Evolutionary conservation across 2,797 vertebrate genomes (phyloP), one percentile per base, ranked within the genome.

Genomic region (Catostomus latipinnis): DNA sequence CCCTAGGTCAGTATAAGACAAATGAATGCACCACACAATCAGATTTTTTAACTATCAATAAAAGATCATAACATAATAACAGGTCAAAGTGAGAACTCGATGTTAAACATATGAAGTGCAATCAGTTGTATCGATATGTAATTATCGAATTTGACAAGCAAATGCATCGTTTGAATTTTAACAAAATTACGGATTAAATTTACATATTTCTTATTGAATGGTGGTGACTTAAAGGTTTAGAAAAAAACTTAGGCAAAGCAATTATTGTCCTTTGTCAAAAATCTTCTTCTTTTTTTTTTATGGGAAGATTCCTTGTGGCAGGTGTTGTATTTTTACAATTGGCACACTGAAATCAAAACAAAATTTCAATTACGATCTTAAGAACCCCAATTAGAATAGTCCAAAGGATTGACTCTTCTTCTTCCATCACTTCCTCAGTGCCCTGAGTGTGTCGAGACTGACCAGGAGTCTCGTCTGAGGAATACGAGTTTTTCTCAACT

Each of bases 291-390:
- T 18, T 45, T 22, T 2, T 43, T 66, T 66, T 69, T 75, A 60
- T 16, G 63, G 18, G 34, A 70, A 83, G 5, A 34, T 54, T 74
- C 16, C 71, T 70, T 78, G 77, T 66, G 65, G 58, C 9, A 70
- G 82, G 70, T 69, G 66, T 66, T 6, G 5, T 50, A 76, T 82
- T 62, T 52, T 76, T 81, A 83, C 68, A 86, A 70, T 63, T 7
- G 46, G 58, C 83, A 66, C 52, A 67, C 62, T 53, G 73, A 71
- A 85, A 85, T 96, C 93, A 98, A 88, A 98, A 97, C 88, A 99
- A 93, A 87, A 98, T 95, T 92, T 99, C 98, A 82, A 98, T 95
- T 85, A 98, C 93, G 86, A 99, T 91, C 81, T 99, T 98, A 74
- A 99, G 76, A 66, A 99, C 90, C 71, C 97, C 95, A 16, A 99